These are phyloP conservation scores for Diaperis boleti DNA, from an alignment of 2,888 invertebrate species.

Conservation along the genomic window DNA sequence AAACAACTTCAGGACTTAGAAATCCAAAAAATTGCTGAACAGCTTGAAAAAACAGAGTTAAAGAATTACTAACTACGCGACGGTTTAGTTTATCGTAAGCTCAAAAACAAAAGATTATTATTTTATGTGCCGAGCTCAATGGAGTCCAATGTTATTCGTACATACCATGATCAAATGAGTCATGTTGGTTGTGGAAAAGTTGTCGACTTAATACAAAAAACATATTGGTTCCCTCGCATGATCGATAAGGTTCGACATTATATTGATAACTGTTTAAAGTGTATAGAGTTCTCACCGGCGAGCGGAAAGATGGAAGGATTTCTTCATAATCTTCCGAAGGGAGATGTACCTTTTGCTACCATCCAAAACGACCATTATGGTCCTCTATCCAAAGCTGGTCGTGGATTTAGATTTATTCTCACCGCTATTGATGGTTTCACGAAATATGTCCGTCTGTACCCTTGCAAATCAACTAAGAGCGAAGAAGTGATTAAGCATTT, in stretches of 20 bases:
- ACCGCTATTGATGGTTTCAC: too few relatives aligned
- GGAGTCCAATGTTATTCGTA: slow-evolving; percentile 46
- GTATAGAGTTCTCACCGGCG: too few relatives aligned
- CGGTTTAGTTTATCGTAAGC: slow-evolving; percentile 40
- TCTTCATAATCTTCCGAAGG: too few relatives aligned
- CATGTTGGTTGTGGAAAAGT: slow-evolving; percentile 52
- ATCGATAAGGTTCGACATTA: slow-evolving; percentile 44
- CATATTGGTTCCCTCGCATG: slow-evolving; percentile 54
- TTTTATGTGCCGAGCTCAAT: slow-evolving; percentile 41
- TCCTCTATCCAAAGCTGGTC: too few relatives aligned
- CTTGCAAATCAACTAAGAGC: too few relatives aligned
- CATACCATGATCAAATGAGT: slow-evolving; percentile 49
- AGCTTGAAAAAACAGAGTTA: slow-evolving; percentile 37
- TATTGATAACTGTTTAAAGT: slow-evolving; percentile 49
- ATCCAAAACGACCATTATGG: too few relatives aligned
- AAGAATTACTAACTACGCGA: slow-evolving; percentile 42
- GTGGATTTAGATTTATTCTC: too few relatives aligned
- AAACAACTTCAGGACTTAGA: slow-evolving; percentile 39
- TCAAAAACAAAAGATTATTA: slow-evolving; percentile 19
- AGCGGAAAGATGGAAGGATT: too few relatives aligned
- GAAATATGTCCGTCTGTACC: too few relatives aligned
- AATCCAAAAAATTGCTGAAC: slow-evolving; percentile 39
- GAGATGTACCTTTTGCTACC: too few relatives aligned
- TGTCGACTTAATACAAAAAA: slow-evolving; percentile 44
- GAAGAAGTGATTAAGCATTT: too few relatives aligned